Evolutionary conservation across 2,113 vertebrate species (phyloP).

Genomic region (Eulemur macaco): DNA sequence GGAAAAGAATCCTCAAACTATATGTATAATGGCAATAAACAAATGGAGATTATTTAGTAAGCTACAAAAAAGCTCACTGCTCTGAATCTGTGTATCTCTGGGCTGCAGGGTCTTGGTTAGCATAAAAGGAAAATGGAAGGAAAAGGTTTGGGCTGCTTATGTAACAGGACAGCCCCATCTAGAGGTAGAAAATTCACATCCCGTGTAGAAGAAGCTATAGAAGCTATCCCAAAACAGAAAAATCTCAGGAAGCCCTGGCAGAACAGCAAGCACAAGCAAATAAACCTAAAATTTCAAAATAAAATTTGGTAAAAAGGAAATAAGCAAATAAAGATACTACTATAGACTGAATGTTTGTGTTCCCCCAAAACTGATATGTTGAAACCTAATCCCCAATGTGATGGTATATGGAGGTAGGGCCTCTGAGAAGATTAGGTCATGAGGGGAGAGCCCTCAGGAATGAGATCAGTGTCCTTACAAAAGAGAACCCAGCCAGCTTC

Average conservation of each 20-base stretch:
- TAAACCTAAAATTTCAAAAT: not conserved
- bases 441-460: not conserved
- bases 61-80: not conserved
- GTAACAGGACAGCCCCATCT: not conserved
- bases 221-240: not conserved
- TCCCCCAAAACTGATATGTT: not conserved
- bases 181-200: not conserved
- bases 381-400: not conserved
- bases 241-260: not conserved
- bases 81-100: not conserved
- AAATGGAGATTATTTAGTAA: not conserved
- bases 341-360: not conserved
- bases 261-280: slow-evolving; percentile 7
- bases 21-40: not conserved
- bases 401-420: not conserved
- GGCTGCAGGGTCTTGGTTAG: not conserved
- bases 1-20: not conserved
- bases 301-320: not conserved
- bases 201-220: not conserved
- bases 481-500: not conserved
- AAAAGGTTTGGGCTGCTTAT: not conserved
- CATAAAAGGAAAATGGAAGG: not conserved
- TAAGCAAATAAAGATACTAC: not conserved
- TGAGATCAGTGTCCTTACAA: not conserved
- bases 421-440: not conserved